Evolutionary conservation across 2,797 vertebrate species (phyloP).

Genomic region (Falco peregrinus): DNA sequence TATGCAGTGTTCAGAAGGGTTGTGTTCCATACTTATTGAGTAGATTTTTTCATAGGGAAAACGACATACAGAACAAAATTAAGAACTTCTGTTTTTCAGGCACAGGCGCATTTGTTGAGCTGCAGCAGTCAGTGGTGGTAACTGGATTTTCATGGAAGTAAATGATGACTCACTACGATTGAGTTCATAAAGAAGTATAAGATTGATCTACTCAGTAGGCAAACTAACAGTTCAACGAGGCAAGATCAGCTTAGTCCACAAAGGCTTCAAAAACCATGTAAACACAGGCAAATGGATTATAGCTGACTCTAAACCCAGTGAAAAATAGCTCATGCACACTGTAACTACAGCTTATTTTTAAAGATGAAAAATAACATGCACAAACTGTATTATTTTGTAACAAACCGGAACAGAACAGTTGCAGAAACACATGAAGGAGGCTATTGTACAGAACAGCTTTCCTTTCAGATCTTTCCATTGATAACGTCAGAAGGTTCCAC

Average conservation of each 20-base stretch:
- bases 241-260: background rate
- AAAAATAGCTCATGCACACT: background rate
- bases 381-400: background rate
- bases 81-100: background rate
- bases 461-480: slow-evolving; percentile 51
- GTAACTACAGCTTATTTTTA: background rate
- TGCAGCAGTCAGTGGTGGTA: background rate
- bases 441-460: slow-evolving; percentile 30
- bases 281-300: background rate
- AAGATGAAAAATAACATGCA: background rate
- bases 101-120: background rate
- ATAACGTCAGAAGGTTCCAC: slow-evolving; percentile 60
- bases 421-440: slow-evolving; percentile 40
- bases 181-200: background rate
- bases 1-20: background rate
- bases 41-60: background rate
- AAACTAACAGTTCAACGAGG: background rate
- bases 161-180: background rate
- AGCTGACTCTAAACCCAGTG: background rate
- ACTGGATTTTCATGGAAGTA: slow-evolving; percentile 1
- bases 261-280: background rate
- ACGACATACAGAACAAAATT: background rate
- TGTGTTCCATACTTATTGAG: background rate
- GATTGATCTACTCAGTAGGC: background rate
- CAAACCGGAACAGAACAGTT: slow-evolving; percentile 25